A percentile compares a stretch with the other conserved stretches of the same genome.
These are phyloP conservation scores for Melanerpes formicivorus DNA, from an alignment of 2,113 vertebrate genomes.

Conservation along the genomic window DNA sequence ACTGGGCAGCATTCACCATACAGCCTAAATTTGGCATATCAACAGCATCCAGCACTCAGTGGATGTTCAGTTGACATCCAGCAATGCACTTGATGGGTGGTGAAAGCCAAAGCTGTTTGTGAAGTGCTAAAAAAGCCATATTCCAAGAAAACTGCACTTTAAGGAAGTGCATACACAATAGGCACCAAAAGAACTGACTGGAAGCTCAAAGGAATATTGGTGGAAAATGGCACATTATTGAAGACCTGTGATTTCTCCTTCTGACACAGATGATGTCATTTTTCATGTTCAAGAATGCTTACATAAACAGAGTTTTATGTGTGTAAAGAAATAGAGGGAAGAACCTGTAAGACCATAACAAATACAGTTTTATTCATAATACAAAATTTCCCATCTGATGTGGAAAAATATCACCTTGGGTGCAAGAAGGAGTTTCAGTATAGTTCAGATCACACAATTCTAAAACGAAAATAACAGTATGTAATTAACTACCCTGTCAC, in stretches of 20 bases:
- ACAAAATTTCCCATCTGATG: not conserved
- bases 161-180: not conserved
- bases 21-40: not conserved
- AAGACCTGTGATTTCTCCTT: not conserved
- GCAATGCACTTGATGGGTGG: not conserved
- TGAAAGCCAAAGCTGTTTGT: not conserved
- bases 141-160: not conserved
- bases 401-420: not conserved
- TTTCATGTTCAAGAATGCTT: not conserved
- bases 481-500: not conserved
- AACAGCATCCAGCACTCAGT: not conserved
- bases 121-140: not conserved
- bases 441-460: not conserved
- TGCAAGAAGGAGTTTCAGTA: not conserved
- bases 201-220: not conserved
- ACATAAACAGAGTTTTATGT: not conserved
- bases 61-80: not conserved
- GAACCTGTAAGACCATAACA: not conserved
- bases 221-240: not conserved
- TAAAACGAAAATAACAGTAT: not conserved
- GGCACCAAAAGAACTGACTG: not conserved
- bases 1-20: not conserved
- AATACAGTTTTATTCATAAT: not conserved
- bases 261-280: not conserved
- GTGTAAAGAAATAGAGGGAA: not conserved